phyloP scores from a whole-genome alignment of 2,113 vertebrate genomes.

The Serilophus lunatus region DNA sequence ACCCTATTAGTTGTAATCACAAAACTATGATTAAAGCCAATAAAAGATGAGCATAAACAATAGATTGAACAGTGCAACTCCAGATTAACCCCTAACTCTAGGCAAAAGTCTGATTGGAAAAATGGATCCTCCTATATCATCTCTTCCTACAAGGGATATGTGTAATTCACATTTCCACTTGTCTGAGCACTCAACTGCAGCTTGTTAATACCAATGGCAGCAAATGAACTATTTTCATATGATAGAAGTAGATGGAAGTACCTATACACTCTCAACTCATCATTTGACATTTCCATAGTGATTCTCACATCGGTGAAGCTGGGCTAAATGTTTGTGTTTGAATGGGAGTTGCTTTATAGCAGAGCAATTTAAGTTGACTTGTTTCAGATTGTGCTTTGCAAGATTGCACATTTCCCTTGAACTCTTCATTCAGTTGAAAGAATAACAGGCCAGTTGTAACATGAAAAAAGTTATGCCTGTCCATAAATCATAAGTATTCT shows the following conservation, averaged over 20 bases:
- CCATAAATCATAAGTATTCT: not conserved
- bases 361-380: not conserved
- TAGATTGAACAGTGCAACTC: not conserved
- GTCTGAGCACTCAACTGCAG: not conserved
- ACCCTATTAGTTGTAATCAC: slow-evolving; percentile 16
- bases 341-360: not conserved
- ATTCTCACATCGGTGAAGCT: not conserved
- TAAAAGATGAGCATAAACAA: not conserved
- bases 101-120: not conserved
- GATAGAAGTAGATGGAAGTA: not conserved
- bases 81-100: not conserved
- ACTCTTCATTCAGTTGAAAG: not conserved
- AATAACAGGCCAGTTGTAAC: not conserved
- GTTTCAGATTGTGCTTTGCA: not conserved
- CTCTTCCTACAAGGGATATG: not conserved
- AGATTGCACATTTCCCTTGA: not conserved
- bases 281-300: not conserved
- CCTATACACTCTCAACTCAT: not conserved
- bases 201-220: not conserved
- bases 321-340: not conserved
- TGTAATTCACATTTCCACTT: not conserved
- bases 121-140: not conserved
- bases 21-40: slow-evolving; percentile 20
- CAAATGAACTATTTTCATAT: not conserved
- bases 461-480: not conserved